Base-by-base conservation (phyloP, 2,113 vertebrate genomes). In the Misgurnus mizolepis region DNA sequence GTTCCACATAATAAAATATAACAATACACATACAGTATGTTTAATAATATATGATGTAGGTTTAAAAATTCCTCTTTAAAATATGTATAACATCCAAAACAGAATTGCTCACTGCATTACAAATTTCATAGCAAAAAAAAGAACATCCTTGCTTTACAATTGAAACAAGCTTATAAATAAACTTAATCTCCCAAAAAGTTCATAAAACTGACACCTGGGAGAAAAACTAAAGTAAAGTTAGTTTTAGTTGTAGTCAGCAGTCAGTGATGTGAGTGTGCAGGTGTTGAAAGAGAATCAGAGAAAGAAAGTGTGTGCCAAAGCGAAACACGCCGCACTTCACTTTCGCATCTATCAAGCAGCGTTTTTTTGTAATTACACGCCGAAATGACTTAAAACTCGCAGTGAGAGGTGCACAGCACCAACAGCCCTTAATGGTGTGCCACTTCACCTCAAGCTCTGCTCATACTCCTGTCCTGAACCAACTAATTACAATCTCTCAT, bases 311-410 rank as follows among this genome's bases (percentile, higher is more conserved):
- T 58, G 34, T 62, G 62, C 1, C 41, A 47, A 40, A 60, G 64
- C 5, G 47, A 80, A 34, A 34, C 15, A 73, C 67, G 62, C 56
- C 65, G 53, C 18, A 68, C 78, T 85, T 74, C 87, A 85, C 88
- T 84, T 88, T 86, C 85, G 84, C 88, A 89, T 92, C 88, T 88
- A 90, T 91, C 89, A 90, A 86, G 83, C 86, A 88, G 82, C 87
- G 87, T 86, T 90, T 90, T 93, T 91, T 94, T 89, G 91, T 92
- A 93, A 91, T 93, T 90, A 92, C 92, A 91, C 88, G 90, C 88
- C 90, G 90, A 90, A 91, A 89, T 92, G 90, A 90, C 90, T 92
- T 90, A 90, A 92, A 92, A 90, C 86, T 86, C 86, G 72, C 72
- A 4, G 43, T 71, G 79, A 86, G 83, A 83, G 83, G 88, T 88